Conservation (phyloP, 2,888 invertebrate species). For the Acheta domesticus region DNA sequence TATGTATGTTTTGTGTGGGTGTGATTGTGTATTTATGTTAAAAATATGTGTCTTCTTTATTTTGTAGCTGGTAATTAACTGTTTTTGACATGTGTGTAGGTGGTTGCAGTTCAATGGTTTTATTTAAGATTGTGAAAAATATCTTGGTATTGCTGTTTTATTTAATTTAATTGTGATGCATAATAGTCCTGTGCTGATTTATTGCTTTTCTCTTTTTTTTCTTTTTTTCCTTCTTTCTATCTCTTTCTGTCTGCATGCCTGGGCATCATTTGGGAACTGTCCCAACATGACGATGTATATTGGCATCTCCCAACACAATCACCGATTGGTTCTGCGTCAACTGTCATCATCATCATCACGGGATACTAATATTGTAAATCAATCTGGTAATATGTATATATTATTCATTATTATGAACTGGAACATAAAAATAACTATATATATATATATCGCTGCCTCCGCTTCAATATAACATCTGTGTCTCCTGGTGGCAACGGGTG, state of each 20-base stretch:
- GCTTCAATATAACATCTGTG: background rate
- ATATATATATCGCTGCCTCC: background rate
- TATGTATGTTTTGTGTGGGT: constrained; percentile 21
- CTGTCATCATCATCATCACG: constrained; percentile 5
- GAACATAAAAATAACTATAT: background rate
- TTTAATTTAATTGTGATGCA: constrained; percentile 39
- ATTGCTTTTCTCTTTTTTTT: constrained; percentile 56
- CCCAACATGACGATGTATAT: constrained; percentile 18
- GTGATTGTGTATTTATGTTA: constrained; percentile 20
- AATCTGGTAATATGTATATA: background rate
- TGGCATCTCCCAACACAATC: constrained; percentile 18
- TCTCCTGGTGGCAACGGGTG: constrained; percentile 4
- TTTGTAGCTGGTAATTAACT: constrained; percentile 4
- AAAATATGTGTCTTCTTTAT: constrained; percentile 23
- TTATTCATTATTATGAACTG: background rate
- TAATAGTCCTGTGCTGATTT: constrained; percentile 41
- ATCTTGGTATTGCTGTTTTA: constrained; percentile 29
- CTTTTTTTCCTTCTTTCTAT: constrained; percentile 55
- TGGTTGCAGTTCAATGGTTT: constrained; percentile 22
- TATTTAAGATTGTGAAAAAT: constrained; percentile 11
- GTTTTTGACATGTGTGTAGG: constrained; percentile 19
- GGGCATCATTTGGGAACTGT: constrained; percentile 19
- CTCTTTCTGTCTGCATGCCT: constrained; percentile 56
- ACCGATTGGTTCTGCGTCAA: constrained; percentile 1
- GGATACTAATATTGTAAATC: background rate